Conservation (phyloP, 2,888 invertebrate genomes). For the Anodontia alba region DNA sequence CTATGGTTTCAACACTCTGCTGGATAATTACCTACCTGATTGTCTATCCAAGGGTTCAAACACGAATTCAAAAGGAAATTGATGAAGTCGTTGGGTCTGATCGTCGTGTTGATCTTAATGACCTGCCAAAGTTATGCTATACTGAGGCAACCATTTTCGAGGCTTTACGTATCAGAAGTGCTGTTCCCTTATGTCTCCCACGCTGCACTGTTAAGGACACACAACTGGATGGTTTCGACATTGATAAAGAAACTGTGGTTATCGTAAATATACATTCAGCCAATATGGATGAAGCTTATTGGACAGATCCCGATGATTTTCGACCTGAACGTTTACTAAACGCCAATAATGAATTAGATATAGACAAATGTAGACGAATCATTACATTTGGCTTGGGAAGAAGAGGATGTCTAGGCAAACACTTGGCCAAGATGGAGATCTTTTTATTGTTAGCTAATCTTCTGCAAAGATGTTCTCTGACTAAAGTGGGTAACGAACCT, state of each 20-base stretch:
- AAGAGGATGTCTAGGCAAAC: slow-evolving; percentile 72
- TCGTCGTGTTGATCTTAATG: slow-evolving; percentile 40
- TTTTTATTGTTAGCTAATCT: slow-evolving; percentile 65
- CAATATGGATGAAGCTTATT: slow-evolving; percentile 43
- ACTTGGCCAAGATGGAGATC: slow-evolving; percentile 71
- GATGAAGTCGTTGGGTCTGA: slow-evolving; percentile 55
- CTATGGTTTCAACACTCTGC: slow-evolving; percentile 41
- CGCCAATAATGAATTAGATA: slow-evolving; percentile 17
- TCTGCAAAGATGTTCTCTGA: slow-evolving; percentile 59
- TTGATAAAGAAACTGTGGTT: slow-evolving; percentile 44
- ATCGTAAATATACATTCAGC: slow-evolving; percentile 42
- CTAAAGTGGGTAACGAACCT: slow-evolving; percentile 7
- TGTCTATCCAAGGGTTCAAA: slow-evolving; percentile 58
- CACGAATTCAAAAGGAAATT: slow-evolving; percentile 66
- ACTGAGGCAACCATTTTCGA: slow-evolving; percentile 66
- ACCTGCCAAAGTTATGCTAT: slow-evolving; percentile 49
- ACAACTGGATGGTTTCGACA: not conserved
- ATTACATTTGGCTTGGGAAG: slow-evolving; percentile 66
- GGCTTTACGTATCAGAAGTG: slow-evolving; percentile 53
- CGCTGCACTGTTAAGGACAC: slow-evolving; percentile 59
- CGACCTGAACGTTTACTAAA: slow-evolving; percentile 50
- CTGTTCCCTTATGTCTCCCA: slow-evolving; percentile 66
- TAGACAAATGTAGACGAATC: slow-evolving; percentile 41
- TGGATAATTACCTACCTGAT: slow-evolving; percentile 24
- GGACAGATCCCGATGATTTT: slow-evolving; percentile 33